Evolutionary conservation across 1,140 invertebrate species (phyloP).

Genomic region (Agraylea sexmaculata): DNA sequence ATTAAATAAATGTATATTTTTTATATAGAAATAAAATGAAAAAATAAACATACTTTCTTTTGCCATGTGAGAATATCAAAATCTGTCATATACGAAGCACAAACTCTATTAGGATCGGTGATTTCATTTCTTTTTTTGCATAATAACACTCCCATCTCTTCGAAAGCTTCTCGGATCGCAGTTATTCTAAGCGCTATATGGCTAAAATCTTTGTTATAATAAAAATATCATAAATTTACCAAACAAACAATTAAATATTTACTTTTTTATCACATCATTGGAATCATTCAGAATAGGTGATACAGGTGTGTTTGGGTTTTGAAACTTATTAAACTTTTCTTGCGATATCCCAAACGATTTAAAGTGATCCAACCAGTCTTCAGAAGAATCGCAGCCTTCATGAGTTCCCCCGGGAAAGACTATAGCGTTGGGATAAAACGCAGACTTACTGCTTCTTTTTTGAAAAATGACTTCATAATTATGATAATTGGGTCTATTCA

Average conservation of each 20-base stretch:
- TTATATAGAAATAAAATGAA: not conserved
- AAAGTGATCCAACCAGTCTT: constrained; percentile 60
- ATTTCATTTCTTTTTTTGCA: constrained; percentile 33
- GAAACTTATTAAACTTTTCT: constrained; percentile 36
- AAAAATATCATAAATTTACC: constrained; percentile 2
- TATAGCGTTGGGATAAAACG: constrained; percentile 57
- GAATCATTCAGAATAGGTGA: constrained; percentile 40
- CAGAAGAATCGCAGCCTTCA: constrained; percentile 52
- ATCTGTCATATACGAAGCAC: constrained; percentile 11
- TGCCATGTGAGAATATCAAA: constrained; percentile 19
- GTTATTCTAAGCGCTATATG: constrained; percentile 69
- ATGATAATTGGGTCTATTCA: constrained; percentile 12
- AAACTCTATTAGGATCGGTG: not conserved
- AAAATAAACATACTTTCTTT: constrained; percentile 14
- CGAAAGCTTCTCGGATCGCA: constrained; percentile 84
- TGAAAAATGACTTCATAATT: constrained; percentile 50
- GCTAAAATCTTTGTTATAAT: constrained; percentile 30
- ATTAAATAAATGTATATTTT: constrained; percentile 1
- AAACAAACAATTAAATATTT: constrained; percentile 4
- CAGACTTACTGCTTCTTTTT: constrained; percentile 49
- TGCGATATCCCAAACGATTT: constrained; percentile 40
- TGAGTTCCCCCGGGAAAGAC: constrained; percentile 75
- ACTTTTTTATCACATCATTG: constrained; percentile 26
- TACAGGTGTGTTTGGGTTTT: constrained; percentile 25
- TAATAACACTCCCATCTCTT: constrained; percentile 75